Evolutionary conservation across 2,113 vertebrate species (phyloP).

Genomic region (Carassius carassius): DNA sequence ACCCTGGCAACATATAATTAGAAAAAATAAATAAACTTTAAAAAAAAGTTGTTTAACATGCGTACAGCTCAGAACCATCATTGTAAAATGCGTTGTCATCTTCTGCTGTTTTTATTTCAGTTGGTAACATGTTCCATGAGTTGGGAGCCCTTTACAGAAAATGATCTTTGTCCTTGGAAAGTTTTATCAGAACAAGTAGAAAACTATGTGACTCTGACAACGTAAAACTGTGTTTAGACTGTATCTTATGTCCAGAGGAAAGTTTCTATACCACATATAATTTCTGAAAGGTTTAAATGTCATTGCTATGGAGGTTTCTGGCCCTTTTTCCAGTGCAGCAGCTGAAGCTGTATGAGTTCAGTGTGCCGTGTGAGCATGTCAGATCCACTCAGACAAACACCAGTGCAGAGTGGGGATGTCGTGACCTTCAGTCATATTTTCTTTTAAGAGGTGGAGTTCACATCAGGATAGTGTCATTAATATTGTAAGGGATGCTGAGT

Average conservation of each 20-base stretch:
- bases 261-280: not conserved
- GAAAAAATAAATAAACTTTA: too few species aligned
- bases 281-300: not conserved
- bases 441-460: constrained; percentile 33
- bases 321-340: not conserved
- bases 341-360: constrained; percentile 5
- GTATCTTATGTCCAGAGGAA: not conserved
- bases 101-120: too few species aligned
- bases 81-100: too few species aligned
- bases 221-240: not conserved
- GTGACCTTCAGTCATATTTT: constrained; percentile 50
- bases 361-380: constrained; percentile 4
- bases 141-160: too few species aligned
- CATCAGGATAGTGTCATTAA: constrained; percentile 49
- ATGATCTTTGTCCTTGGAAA: too few species aligned
- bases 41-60: too few species aligned
- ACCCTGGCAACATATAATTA: too few species aligned
- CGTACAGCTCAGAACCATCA: too few species aligned
- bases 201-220: not conserved
- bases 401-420: constrained; percentile 31
- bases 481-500: constrained; percentile 41
- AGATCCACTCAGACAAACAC: constrained; percentile 35
- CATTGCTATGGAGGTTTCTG: not conserved
- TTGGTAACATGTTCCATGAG: too few species aligned
- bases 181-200: not conserved